These are phyloP conservation scores for Rhyacophila brunnea DNA, from an alignment of 1,140 invertebrate species.

Conservation along the genomic window DNA sequence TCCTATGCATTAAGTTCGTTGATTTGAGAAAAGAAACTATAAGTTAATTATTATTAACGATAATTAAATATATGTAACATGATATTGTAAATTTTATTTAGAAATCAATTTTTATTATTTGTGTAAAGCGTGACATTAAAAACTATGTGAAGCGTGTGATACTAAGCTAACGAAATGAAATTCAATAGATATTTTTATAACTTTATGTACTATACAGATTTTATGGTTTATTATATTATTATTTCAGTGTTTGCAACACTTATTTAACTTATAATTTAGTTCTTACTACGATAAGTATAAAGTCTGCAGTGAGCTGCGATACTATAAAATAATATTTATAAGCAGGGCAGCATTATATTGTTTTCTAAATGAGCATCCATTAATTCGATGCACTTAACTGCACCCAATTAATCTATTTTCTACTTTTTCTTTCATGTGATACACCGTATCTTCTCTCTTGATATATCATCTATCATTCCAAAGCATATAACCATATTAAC, in stretches of 20 bases:
- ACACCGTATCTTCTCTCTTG: no score
- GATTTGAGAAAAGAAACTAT: no score
- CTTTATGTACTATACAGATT: constrained; percentile 24
- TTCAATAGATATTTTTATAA: constrained; percentile 27
- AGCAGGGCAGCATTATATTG: not conserved
- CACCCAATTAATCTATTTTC: no score
- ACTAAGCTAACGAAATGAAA: constrained; percentile 32
- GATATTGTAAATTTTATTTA: constrained; percentile 23
- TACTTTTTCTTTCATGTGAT: no score
- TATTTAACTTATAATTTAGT: no score
- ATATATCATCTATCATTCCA: no score
- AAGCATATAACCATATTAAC: no score
- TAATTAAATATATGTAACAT: constrained; percentile 15
- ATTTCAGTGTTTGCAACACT: no score
- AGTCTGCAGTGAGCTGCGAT: not conserved
- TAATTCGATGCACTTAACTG: not conserved
- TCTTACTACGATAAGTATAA: not conserved
- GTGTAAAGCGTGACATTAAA: constrained; percentile 25
- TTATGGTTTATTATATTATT: constrained; percentile 12
- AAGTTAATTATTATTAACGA: no score
- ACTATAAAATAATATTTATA: not conserved
- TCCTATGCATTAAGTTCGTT: no score
- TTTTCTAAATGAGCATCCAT: not conserved
- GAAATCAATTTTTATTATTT: constrained; percentile 12
- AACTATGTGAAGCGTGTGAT: constrained; percentile 34